Evolutionary conservation across 1,140 invertebrate genomes (phyloP).

Genomic region (Theocolax elegans): DNA sequence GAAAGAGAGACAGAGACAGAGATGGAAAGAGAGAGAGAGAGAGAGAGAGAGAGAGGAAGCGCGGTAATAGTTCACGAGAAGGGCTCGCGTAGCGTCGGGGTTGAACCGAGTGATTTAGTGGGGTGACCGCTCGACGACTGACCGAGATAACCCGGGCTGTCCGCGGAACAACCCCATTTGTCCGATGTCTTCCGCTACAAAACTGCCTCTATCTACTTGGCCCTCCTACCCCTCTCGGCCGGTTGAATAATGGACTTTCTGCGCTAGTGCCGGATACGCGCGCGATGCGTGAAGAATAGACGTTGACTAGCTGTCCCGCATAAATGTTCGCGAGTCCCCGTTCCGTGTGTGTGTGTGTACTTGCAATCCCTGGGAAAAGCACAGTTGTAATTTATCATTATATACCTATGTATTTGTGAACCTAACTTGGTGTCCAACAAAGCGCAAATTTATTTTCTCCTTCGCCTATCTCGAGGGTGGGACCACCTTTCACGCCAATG

Average conservation of each 20-base stretch:
- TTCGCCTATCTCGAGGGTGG: slow-evolving; percentile 5
- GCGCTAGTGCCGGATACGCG: slow-evolving; percentile 28
- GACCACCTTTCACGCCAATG: slow-evolving; percentile 17
- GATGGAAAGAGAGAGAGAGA: neutral
- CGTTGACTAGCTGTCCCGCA: slow-evolving; percentile 29
- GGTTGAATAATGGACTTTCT: slow-evolving; percentile 28
- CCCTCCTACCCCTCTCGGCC: neutral
- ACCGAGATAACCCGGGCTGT: slow-evolving; percentile 63
- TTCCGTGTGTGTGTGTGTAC: neutral
- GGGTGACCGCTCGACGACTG: slow-evolving; percentile 60
- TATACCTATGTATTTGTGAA: no score
- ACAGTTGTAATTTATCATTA: slow-evolving; percentile 41
- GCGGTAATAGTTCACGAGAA: neutral
- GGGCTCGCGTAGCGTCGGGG: slow-evolving; percentile 17
- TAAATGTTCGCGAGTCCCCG: neutral
- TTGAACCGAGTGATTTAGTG: slow-evolving; percentile 61
- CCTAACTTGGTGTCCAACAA: no score
- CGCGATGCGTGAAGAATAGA: slow-evolving; percentile 40
- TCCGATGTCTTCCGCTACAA: slow-evolving; percentile 63
- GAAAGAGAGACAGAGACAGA: neutral
- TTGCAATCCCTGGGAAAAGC: slow-evolving; percentile 17
- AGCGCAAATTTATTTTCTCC: slow-evolving; percentile 33
- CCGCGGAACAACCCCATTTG: slow-evolving; percentile 65
- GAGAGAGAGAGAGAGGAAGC: neutral
- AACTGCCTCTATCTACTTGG: slow-evolving; percentile 51